Conservation (phyloP, 2,797 vertebrate species). For the Chrysolophus pictus region DNA sequence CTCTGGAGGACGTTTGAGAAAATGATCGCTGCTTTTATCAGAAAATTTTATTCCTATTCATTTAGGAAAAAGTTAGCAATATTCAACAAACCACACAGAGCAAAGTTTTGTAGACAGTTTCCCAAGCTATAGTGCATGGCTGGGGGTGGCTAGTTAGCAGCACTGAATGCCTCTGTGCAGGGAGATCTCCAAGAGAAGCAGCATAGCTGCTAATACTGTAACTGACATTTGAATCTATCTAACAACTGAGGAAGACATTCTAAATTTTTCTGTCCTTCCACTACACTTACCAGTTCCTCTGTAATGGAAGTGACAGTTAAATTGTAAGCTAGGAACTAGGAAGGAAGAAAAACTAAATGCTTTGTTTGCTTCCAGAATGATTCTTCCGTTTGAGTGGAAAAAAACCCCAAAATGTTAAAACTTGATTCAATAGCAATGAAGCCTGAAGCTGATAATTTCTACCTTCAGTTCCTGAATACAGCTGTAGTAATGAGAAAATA, state of each 20-base stretch:
- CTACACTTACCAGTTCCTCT: background rate
- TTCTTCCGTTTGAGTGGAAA: background rate
- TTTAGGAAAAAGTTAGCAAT: background rate
- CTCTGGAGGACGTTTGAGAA: background rate
- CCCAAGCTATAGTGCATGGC: background rate
- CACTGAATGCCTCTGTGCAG: background rate
- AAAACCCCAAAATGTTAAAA: background rate
- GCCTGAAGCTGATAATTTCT: conserved; percentile 62
- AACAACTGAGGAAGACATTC: background rate
- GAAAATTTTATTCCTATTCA: background rate
- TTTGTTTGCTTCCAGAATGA: background rate
- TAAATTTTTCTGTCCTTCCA: background rate
- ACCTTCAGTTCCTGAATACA: conserved; percentile 26
- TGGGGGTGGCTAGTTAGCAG: background rate
- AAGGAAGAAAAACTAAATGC: background rate
- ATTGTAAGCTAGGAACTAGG: background rate
- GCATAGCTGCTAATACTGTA: background rate
- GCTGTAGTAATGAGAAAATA: conserved; percentile 54
- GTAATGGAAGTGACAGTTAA: background rate
- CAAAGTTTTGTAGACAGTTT: background rate
- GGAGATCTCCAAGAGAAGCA: background rate
- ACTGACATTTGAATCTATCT: background rate
- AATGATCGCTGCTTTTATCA: background rate
- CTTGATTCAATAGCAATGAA: conserved; percentile 43
- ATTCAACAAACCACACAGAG: background rate